Conservation (phyloP, 2,888 invertebrate genomes). For the Lycia hirtaria region DNA sequence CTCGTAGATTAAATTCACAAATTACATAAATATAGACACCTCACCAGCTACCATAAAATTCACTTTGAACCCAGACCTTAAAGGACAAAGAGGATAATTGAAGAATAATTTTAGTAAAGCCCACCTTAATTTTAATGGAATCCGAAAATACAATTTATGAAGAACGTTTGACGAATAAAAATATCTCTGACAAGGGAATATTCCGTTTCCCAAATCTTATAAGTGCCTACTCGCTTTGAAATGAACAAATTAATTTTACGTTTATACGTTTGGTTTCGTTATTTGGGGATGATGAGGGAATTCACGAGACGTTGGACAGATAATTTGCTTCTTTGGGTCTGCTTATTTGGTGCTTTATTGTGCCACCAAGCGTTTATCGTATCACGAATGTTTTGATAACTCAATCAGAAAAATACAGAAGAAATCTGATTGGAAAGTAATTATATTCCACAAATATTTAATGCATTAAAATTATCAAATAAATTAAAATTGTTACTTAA, state of each 20-base stretch:
- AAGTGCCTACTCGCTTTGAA: slow-evolving; percentile 40
- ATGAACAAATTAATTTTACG: slow-evolving; percentile 57
- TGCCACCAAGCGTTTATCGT: slow-evolving; percentile 38
- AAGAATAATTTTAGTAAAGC: slow-evolving; percentile 16
- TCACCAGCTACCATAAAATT: slow-evolving; percentile 2
- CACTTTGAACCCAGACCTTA: slow-evolving; percentile 14
- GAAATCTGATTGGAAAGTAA: too few relatives aligned
- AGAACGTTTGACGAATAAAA: slow-evolving; percentile 29
- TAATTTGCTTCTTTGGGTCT: slow-evolving; percentile 61
- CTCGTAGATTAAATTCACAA: background rate
- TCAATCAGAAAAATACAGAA: too few relatives aligned
- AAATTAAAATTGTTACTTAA: too few relatives aligned
- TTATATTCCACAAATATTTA: too few relatives aligned
- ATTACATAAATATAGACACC: background rate
- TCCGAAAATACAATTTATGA: slow-evolving; percentile 23
- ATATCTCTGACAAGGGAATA: slow-evolving; percentile 36
- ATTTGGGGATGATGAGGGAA: slow-evolving; percentile 54
- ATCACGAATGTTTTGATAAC: slow-evolving; percentile 1
- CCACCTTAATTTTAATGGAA: slow-evolving; percentile 22
- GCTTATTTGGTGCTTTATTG: slow-evolving; percentile 42
- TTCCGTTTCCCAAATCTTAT: slow-evolving; percentile 30
- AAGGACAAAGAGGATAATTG: slow-evolving; percentile 22
- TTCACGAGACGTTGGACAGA: slow-evolving; percentile 58
- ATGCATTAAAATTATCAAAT: too few relatives aligned
- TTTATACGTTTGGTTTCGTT: slow-evolving; percentile 52